phyloP scores from a whole-genome alignment of 2,888 invertebrate genomes.

The Leptinotarsa juncta region DNA sequence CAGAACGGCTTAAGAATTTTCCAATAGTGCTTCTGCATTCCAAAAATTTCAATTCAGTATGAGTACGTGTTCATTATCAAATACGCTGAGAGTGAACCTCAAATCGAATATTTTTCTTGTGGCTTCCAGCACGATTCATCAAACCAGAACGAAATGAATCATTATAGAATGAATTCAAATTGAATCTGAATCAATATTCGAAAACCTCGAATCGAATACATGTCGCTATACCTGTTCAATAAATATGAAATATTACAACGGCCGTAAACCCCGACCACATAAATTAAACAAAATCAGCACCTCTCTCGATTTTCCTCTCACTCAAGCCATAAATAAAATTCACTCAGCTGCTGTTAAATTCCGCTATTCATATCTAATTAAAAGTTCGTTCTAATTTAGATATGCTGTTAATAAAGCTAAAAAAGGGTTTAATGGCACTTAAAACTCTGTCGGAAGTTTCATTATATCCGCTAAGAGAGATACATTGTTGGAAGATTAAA shows the following conservation, averaged over 20 bases:
- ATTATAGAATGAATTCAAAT: not conserved
- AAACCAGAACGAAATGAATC: no score
- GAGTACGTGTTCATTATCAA: no score
- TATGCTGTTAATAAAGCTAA: conserved; percentile 27
- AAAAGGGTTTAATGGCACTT: conserved; percentile 26
- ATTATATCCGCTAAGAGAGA: conserved; percentile 7
- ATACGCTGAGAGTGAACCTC: no score
- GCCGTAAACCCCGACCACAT: not conserved
- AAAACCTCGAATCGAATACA: not conserved
- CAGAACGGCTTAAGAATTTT: no score
- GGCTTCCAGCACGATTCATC: no score
- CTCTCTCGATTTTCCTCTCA: conserved; percentile 8
- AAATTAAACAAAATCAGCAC: conserved; percentile 16
- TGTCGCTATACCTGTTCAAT: not conserved
- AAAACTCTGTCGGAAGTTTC: conserved; percentile 19
- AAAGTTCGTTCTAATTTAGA: conserved; percentile 36
- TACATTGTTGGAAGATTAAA: conserved; percentile 20
- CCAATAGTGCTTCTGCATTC: no score
- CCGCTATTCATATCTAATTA: conserved; percentile 35
- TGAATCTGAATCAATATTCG: not conserved
- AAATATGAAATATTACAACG: conserved; percentile 5
- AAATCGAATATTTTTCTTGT: no score
- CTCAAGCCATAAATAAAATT: conserved; percentile 29
- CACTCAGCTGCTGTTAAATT: conserved; percentile 24
- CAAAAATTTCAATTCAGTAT: no score